These are phyloP conservation scores for Semnornis frantzii DNA, from an alignment of 2,113 vertebrate genomes.

Conservation along the genomic window DNA sequence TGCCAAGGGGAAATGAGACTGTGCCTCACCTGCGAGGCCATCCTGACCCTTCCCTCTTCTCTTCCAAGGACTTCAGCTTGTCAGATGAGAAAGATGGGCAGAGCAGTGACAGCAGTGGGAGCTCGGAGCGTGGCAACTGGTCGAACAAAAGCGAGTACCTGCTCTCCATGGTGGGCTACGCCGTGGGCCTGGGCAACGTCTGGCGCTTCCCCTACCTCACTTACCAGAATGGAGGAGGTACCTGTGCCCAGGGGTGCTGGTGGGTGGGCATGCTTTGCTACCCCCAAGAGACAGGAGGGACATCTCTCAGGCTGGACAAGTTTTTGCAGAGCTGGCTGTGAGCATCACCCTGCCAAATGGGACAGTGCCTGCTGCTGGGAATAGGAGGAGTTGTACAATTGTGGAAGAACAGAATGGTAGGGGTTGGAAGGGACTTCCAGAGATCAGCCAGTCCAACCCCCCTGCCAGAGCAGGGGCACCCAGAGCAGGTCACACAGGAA, in stretches of 20 bases:
- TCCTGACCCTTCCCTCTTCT: neutral
- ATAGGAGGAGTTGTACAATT: neutral
- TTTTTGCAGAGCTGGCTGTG: neutral
- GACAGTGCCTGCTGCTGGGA: neutral
- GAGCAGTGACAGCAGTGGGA: constrained; percentile 69
- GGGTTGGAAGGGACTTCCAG: too few species aligned
- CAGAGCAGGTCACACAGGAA: too few species aligned
- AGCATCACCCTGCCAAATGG: neutral
- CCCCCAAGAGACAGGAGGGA: neutral
- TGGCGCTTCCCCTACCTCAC: constrained; percentile 96
- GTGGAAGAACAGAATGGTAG: too few species aligned
- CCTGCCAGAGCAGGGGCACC: too few species aligned
- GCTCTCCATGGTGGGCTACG: constrained; percentile 93
- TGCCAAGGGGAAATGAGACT: neutral
- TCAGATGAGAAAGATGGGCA: constrained; percentile 55
- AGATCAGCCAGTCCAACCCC: too few species aligned
- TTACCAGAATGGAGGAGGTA: constrained; percentile 94
- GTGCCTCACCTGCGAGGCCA: neutral
- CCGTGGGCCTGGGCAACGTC: constrained; percentile 93
- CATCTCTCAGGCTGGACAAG: rapidly evolving
- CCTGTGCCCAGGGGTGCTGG: neutral
- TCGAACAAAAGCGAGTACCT: constrained; percentile 90
- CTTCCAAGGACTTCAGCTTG: constrained; percentile 63
- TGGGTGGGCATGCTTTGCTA: neutral
- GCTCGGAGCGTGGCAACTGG: constrained; percentile 90